Conservation (phyloP, 1,140 invertebrate species). For the Lordiphosa mommai region DNA sequence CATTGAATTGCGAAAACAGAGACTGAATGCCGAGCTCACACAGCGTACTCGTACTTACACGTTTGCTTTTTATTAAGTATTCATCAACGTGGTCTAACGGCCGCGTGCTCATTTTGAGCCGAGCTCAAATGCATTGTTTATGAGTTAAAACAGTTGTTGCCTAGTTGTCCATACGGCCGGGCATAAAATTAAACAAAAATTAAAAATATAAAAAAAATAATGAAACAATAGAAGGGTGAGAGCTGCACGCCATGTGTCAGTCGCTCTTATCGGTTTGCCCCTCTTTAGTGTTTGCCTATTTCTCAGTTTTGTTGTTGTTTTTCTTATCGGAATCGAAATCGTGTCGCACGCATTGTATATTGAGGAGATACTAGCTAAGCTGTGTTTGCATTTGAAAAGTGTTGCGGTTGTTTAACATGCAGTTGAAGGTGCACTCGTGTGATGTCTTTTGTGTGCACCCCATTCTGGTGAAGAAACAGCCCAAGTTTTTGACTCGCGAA, state of each 20-base stretch:
- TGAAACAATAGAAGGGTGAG: background rate
- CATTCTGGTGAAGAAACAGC: slow-evolving; percentile 82
- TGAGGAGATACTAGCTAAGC: too few species aligned
- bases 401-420: slow-evolving; percentile 57
- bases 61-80: slow-evolving; percentile 32
- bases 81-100: slow-evolving; percentile 29
- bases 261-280: slow-evolving; percentile 6
- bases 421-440: slow-evolving; percentile 39
- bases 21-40: slow-evolving; percentile 9
- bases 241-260: slow-evolving; percentile 11
- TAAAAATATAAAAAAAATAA: background rate
- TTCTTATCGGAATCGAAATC: slow-evolving; percentile 32
- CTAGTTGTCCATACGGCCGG: slow-evolving; percentile 40
- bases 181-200: slow-evolving; percentile 6
- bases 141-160: slow-evolving; percentile 51
- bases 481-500: slow-evolving; percentile 85
- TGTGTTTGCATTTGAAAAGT: slow-evolving; percentile 52
- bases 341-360: slow-evolving; percentile 5
- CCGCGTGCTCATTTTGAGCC: slow-evolving; percentile 25
- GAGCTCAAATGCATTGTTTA: slow-evolving; percentile 58
- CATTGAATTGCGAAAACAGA: slow-evolving; percentile 25
- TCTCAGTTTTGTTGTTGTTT: slow-evolving; percentile 14
- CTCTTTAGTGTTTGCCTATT: slow-evolving; percentile 26
- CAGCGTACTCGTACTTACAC: slow-evolving; percentile 9
- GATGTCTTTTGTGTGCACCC: slow-evolving; percentile 80